A percentile compares a stretch with the other conserved stretches of the same genome.
These are phyloP conservation scores for Heliothis subflexa DNA, from an alignment of 1,140 invertebrate species.

Conservation along the genomic window DNA sequence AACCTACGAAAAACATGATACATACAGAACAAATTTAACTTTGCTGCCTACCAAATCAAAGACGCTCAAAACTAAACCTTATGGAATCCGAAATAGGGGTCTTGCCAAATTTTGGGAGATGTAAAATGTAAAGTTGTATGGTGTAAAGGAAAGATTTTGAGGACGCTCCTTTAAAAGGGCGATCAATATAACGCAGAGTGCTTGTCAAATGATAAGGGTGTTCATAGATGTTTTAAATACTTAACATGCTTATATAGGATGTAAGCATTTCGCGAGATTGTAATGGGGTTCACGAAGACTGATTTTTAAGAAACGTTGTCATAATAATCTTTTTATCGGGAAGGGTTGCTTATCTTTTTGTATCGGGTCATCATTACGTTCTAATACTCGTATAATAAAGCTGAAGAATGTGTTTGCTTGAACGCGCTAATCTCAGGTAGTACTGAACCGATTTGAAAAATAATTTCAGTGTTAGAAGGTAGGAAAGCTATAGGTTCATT, in stretches of 20 bases:
- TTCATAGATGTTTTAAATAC: slow-evolving; percentile 65
- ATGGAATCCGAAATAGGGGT: slow-evolving; percentile 37
- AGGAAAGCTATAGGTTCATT: no score
- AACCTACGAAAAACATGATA: slow-evolving; percentile 65
- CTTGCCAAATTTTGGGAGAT: slow-evolving; percentile 32
- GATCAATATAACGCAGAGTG: slow-evolving; percentile 65
- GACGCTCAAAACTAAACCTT: slow-evolving; percentile 54
- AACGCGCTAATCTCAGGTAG: slow-evolving; percentile 52
- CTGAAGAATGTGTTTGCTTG: background rate
- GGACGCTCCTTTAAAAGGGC: slow-evolving; percentile 62
- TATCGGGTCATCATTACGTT: background rate
- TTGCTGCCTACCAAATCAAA: slow-evolving; percentile 26
- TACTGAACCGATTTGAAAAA: slow-evolving; percentile 53
- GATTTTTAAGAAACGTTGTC: background rate
- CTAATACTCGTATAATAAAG: background rate
- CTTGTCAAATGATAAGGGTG: slow-evolving; percentile 62
- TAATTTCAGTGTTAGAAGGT: background rate
- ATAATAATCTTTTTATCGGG: background rate
- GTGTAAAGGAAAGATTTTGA: slow-evolving; percentile 59
- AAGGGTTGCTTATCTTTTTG: slow-evolving; percentile 6
- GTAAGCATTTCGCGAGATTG: slow-evolving; percentile 20
- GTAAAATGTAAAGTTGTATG: slow-evolving; percentile 12
- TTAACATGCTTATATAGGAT: slow-evolving; percentile 51
- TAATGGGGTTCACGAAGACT: slow-evolving; percentile 6
- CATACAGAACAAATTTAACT: slow-evolving; percentile 52